Evolutionary conservation across 1,140 invertebrate genomes (phyloP).

Genomic region (Drosophila kikkawai): DNA sequence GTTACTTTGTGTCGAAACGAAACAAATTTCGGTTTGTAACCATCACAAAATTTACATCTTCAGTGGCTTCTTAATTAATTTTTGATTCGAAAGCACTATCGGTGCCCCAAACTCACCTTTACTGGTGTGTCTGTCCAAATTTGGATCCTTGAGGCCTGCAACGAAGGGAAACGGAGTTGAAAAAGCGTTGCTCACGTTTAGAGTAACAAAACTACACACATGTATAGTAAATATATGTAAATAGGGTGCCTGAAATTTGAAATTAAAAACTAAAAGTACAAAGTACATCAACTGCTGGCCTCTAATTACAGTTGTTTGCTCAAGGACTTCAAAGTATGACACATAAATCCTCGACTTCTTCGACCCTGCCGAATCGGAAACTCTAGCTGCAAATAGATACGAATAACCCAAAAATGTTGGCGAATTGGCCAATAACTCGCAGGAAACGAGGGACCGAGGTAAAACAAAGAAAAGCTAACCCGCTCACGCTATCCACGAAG

Average conservation of each 20-base stretch:
- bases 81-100: constrained; percentile 18
- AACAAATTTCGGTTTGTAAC: constrained; percentile 62
- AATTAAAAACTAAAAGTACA: neutral
- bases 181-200: neutral
- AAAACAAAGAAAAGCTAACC: constrained; percentile 53
- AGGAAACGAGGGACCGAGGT: constrained; percentile 1
- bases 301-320: constrained; percentile 49
- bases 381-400: neutral
- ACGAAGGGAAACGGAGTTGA: constrained; percentile 23
- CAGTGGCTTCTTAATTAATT: constrained; percentile 54
- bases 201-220: neutral
- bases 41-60: constrained; percentile 61
- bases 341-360: neutral
- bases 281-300: neutral
- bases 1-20: constrained; percentile 53
- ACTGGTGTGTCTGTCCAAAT: constrained; percentile 74
- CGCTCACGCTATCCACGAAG: constrained; percentile 2
- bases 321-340: neutral
- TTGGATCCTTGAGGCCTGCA: constrained; percentile 81
- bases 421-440: constrained; percentile 12
- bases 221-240: too few species aligned
- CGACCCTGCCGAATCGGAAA: neutral
- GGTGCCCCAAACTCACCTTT: constrained; percentile 60
- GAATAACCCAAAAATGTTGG: constrained; percentile 17
- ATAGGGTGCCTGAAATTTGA: too few species aligned